Evolutionary conservation across 2,888 invertebrate species (phyloP), one percentile per base, ranked within the genome.

Genomic region (Mechanitis mazaeus): DNA sequence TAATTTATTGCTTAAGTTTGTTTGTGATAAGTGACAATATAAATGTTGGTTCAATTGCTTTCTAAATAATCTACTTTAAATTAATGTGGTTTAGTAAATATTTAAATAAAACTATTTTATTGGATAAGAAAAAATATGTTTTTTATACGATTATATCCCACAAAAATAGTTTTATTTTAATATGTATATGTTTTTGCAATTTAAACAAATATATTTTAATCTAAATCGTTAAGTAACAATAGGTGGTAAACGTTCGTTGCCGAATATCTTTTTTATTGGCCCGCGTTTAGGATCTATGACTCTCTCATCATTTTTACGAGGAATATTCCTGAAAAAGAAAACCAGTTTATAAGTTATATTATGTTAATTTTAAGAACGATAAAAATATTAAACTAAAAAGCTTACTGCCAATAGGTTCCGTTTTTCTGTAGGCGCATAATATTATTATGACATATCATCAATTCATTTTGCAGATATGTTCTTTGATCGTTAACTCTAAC

Each of bases 211-310:
- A 5, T 31, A 20, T 31, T 31, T 31, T 31, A 50, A 47, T 42
- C 38, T 56, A 56, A 38, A 28, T 31, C 12, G 70, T 74, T 85
- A 83, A 0, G 87, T 86, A 45, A 83, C 79, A 56, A 90, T 85
- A 9, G 90, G 88, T n/a, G 88, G 78, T 35, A 91, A 77, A 2
- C 88, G 85, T 64, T 87, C 85, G 68, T 78, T 80, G 50, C 78
- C 79, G 60, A 89, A 77, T 59, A 84, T 78, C 75, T 85, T 89
- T 79, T 81, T 88, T 73, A 91, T 80, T 59, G 85, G 89, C 63
- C 88, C 89, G 72, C 89, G 87, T 78, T 85, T 88, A 72, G 90
- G 80, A 79, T 91, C 91, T 76, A 90, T 63, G 64, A 90, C 78
- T 81, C 91, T 80, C 78, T 88, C 84, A 81, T 86, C 85, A 73